Evolutionary conservation across 2,888 invertebrate species (phyloP).

Genomic region (Drosophila cognata): DNA sequence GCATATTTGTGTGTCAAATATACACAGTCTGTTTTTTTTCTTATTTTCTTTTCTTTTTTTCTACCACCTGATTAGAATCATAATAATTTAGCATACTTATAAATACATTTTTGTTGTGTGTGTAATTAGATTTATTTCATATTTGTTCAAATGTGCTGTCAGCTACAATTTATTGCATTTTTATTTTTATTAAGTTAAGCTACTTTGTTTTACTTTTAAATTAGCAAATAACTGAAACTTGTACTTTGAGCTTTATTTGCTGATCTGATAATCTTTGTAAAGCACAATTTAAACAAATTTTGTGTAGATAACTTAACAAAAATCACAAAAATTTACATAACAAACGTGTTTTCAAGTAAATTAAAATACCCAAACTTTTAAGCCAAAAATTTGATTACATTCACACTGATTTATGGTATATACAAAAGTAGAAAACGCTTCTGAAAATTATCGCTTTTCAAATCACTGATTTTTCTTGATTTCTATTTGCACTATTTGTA

Average conservation of each 20-base stretch:
- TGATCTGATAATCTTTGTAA: not conserved
- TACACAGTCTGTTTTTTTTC: slow-evolving; percentile 36
- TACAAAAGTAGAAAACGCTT: not conserved
- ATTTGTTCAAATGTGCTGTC: not conserved
- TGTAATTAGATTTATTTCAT: slow-evolving; percentile 1
- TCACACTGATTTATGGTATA: not conserved
- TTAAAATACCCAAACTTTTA: not conserved
- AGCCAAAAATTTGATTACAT: not conserved
- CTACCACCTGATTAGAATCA: slow-evolving; percentile 24
- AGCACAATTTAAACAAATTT: not conserved
- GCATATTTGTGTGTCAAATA: slow-evolving; percentile 55
- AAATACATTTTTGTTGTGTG: slow-evolving; percentile 3
- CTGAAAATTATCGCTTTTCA: slow-evolving; percentile 13
- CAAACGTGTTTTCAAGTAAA: slow-evolving; percentile 3
- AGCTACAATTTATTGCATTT: not conserved
- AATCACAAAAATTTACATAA: not conserved
- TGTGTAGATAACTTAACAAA: not conserved
- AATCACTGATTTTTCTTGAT: slow-evolving; percentile 12
- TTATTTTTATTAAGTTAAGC: not conserved
- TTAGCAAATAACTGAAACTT: not conserved
- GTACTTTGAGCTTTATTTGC: slow-evolving; percentile 1
- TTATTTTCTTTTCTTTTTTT: slow-evolving; percentile 3
- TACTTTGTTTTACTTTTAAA: not conserved
- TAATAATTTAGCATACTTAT: slow-evolving; percentile 15
- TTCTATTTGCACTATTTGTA: not conserved